A percentile compares a stretch with the other conserved stretches of the same genome.
phyloP scores from a whole-genome alignment of 2,113 vertebrate genomes.

The Gobiocypris rarus region DNA sequence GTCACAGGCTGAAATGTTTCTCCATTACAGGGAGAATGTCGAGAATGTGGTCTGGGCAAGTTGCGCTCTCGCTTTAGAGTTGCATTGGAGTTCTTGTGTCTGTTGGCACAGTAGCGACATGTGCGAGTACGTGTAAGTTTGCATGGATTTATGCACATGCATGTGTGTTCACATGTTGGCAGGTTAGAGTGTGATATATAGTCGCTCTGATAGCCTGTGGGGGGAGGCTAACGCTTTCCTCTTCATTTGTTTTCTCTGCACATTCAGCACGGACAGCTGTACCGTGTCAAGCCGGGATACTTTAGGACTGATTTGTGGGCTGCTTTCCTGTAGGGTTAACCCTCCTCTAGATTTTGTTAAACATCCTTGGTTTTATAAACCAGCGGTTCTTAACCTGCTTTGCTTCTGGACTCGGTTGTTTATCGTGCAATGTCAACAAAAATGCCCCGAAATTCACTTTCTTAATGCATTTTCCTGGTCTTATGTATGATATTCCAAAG shows the following conservation, averaged over 20 bases:
- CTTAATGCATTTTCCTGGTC: too few relatives aligned
- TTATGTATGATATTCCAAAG: neutral
- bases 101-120: neutral
- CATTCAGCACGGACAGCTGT: slow-evolving; percentile 48
- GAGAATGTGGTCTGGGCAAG: slow-evolving; percentile 30
- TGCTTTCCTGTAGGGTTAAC: neutral
- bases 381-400: neutral
- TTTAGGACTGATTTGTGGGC: slow-evolving; percentile 39
- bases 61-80: neutral
- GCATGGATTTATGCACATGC: slow-evolving; percentile 24
- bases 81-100: neutral
- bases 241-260: slow-evolving; percentile 44
- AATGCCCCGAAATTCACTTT: neutral
- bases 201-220: slow-evolving; percentile 35
- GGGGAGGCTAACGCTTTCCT: slow-evolving; percentile 28
- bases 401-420: neutral
- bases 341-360: slow-evolving; percentile 3
- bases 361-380: slow-evolving; percentile 6
- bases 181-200: slow-evolving; percentile 25
- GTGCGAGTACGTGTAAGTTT: slow-evolving; percentile 11
- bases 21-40: slow-evolving; percentile 18
- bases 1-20: neutral
- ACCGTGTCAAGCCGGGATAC: slow-evolving; percentile 44
- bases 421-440: neutral
- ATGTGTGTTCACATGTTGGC: slow-evolving; percentile 7